phyloP scores from a whole-genome alignment of 2,797 vertebrate genomes.

The Phataginus tricuspis region DNA sequence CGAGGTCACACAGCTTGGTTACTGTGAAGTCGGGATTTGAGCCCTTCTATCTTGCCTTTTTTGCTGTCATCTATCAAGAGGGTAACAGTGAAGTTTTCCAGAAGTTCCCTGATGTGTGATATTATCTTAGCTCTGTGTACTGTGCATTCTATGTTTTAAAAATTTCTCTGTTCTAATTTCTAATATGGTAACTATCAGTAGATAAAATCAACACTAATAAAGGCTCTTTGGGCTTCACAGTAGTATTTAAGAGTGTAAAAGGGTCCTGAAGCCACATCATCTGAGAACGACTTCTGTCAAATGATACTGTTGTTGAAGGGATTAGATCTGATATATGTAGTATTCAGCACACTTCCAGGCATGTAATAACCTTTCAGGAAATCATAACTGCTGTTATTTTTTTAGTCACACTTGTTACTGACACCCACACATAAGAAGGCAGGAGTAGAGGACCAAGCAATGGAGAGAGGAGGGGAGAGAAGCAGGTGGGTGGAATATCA shows the following conservation, averaged over 20 bases:
- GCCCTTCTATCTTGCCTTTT: neutral
- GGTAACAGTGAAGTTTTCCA: neutral
- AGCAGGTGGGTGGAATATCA: neutral
- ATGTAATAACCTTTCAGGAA: neutral
- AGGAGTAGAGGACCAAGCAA: neutral
- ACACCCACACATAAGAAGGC: neutral
- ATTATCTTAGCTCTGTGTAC: neutral
- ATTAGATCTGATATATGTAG: neutral
- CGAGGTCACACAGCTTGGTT: neutral
- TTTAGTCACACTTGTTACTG: neutral
- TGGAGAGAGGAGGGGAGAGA: neutral
- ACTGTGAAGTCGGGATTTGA: too few relatives aligned
- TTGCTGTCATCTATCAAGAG: neutral
- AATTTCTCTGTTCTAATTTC: constrained; percentile 12
- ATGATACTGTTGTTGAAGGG: neutral
- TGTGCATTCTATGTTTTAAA: constrained; percentile 19
- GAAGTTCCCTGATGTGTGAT: neutral
- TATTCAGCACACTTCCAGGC: neutral
- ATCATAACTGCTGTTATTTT: neutral
- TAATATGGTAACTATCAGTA: neutral
- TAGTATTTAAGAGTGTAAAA: neutral
- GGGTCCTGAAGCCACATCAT: neutral
- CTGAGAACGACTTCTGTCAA: neutral
- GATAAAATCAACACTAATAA: neutral
- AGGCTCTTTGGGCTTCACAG: neutral